phyloP scores from a whole-genome alignment of 2,888 invertebrate species.

The Lucinisca nassula region DNA sequence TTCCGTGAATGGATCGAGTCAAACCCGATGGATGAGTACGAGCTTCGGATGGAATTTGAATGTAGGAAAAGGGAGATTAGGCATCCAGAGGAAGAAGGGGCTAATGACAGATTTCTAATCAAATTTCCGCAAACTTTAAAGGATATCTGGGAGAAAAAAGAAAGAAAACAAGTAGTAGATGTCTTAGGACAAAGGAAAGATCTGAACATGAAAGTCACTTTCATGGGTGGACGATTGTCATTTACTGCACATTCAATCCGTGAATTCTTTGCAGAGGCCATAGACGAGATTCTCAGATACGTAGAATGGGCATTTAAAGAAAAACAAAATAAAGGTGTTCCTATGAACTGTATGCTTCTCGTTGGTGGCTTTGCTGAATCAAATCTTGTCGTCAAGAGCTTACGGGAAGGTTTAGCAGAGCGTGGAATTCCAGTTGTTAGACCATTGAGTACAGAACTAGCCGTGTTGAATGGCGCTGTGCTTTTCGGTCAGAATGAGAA shows the following conservation, averaged over 20 bases:
- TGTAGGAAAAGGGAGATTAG: conserved; percentile 16
- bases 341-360: conserved; percentile 46
- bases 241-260: conserved; percentile 18
- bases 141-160: conserved; percentile 19
- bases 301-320: conserved; percentile 5
- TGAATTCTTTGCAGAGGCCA: conserved; percentile 30
- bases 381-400: conserved; percentile 25
- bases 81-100: conserved; percentile 23
- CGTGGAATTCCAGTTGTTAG: conserved; percentile 43
- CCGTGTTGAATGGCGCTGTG: conserved; percentile 55
- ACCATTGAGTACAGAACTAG: conserved; percentile 35
- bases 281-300: conserved; percentile 34
- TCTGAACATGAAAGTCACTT: conserved; percentile 3
- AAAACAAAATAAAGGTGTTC: background rate
- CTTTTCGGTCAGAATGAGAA: conserved; percentile 58
- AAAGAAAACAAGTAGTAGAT: background rate
- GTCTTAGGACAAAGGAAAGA: conserved; percentile 27
- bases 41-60: conserved; percentile 40
- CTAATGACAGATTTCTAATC: conserved; percentile 4
- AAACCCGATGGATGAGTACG: conserved; percentile 26
- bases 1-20: background rate
- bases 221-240: conserved; percentile 15
- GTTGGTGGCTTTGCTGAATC: conserved; percentile 58
- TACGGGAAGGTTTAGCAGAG: conserved; percentile 27
- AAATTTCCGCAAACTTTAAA: conserved; percentile 30